Conservation (phyloP, 2,113 vertebrate species). For the Amphilophus citrinellus region DNA sequence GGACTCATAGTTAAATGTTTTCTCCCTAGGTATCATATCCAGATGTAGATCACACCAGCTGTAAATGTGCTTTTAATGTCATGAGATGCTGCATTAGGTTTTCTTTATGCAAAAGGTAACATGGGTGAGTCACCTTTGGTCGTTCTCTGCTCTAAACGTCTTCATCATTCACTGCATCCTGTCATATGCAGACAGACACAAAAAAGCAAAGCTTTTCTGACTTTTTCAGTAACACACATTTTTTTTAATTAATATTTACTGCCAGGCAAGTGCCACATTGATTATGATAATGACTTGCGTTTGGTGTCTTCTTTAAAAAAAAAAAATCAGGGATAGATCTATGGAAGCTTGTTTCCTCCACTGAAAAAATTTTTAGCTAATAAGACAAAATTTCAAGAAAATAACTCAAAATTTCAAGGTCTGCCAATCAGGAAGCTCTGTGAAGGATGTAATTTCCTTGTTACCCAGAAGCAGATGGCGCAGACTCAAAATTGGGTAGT, state of each 20-base stretch:
- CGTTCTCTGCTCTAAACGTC: background rate
- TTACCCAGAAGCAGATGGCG: too few relatives aligned
- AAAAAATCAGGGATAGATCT: background rate
- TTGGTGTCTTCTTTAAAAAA: background rate
- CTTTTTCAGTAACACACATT: background rate
- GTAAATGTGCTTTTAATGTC: background rate
- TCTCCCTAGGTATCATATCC: too few relatives aligned
- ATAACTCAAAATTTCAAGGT: too few relatives aligned
- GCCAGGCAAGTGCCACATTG: conserved; percentile 35
- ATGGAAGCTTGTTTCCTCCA: too few relatives aligned
- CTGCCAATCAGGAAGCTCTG: too few relatives aligned
- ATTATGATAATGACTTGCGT: conserved; percentile 17
- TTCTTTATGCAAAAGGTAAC: background rate
- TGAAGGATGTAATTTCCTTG: too few relatives aligned
- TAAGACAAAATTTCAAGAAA: too few relatives aligned
- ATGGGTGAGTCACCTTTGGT: background rate
- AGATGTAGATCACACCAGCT: background rate
- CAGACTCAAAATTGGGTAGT: too few relatives aligned
- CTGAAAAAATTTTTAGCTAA: too few relatives aligned
- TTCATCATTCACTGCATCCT: background rate
- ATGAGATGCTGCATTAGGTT: background rate
- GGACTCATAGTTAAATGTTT: background rate
- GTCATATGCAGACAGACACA: background rate
- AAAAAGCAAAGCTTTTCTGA: background rate
- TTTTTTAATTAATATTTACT: conserved; percentile 19